Conservation (phyloP, 2,888 invertebrate species). For the Volucella bombylans region DNA sequence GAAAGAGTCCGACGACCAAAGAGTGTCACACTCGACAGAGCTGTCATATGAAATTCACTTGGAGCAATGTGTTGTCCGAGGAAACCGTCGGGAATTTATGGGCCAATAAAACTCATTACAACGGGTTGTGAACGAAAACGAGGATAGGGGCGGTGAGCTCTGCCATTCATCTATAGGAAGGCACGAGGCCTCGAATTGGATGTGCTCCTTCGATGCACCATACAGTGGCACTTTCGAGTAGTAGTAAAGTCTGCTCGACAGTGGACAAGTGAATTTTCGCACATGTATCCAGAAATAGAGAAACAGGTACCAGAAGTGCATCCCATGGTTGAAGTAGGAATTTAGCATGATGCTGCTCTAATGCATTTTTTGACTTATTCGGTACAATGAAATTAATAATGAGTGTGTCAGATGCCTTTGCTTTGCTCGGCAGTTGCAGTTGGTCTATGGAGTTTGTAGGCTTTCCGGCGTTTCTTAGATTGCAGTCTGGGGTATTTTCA, state of each 20-base stretch:
- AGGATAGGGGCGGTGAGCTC: conserved; percentile 26
- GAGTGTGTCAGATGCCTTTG: conserved; percentile 47
- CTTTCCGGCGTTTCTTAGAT: conserved; percentile 60
- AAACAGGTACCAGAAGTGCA: conserved; percentile 60
- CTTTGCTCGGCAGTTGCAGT: background rate
- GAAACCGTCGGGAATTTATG: conserved; percentile 57
- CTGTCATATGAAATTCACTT: conserved; percentile 56
- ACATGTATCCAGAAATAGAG: conserved; percentile 68
- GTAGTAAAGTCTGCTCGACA: conserved; percentile 14
- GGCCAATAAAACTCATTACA: conserved; percentile 65
- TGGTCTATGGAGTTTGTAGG: conserved; percentile 42
- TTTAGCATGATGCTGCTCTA: conserved; percentile 38
- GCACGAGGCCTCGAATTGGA: conserved; percentile 52
- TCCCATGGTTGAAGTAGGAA: conserved; percentile 58
- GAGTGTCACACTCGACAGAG: conserved; percentile 38
- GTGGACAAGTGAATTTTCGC: conserved; percentile 37
- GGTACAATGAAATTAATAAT: conserved; percentile 66
- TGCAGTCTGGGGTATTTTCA: conserved; percentile 45
- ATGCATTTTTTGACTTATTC: conserved; percentile 65
- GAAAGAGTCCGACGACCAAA: background rate
- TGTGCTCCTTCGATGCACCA: conserved; percentile 9
- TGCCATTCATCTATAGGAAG: conserved; percentile 42
- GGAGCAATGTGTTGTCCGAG: conserved; percentile 35
- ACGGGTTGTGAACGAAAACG: conserved; percentile 20
- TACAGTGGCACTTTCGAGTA: too few relatives aligned